These are phyloP conservation scores for Rhopalosiphum maidis DNA, from an alignment of 1,140 invertebrate genomes.

Conservation along the genomic window DNA sequence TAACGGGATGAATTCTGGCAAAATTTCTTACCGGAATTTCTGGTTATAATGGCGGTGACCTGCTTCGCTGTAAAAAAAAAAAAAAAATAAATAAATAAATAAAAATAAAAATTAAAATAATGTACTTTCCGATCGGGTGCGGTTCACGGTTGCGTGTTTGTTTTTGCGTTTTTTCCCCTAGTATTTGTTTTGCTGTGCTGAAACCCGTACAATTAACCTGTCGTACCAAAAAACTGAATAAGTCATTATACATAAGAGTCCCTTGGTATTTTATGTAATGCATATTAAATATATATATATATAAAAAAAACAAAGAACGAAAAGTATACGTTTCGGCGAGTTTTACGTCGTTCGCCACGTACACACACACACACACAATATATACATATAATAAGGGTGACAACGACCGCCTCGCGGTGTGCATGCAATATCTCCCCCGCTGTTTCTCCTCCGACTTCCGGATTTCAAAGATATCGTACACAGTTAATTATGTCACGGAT, in stretches of 20 bases:
- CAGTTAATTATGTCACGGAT: conserved; percentile 35
- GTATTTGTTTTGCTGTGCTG: conserved; percentile 40
- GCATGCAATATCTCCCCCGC: neutral
- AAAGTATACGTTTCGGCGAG: neutral
- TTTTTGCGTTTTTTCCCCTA: conserved; percentile 13
- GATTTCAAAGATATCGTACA: conserved; percentile 21
- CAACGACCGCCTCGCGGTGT: neutral
- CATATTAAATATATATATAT: neutral
- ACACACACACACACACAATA: neutral
- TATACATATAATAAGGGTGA: neutral
- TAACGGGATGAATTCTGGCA: neutral
- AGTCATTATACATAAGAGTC: conserved; percentile 43
- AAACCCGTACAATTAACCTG: conserved; percentile 44
- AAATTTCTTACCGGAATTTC: neutral
- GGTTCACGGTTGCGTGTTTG: conserved; percentile 24
- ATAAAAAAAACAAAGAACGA: neutral
- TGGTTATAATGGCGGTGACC: neutral
- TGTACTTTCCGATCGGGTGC: conserved; percentile 18
- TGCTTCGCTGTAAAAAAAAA: neutral
- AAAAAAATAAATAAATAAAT: neutral
- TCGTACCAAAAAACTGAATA: conserved; percentile 37
- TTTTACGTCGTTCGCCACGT: neutral
- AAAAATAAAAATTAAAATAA: neutral
- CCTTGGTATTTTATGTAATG: neutral
- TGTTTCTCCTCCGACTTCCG: neutral